Conservation (phyloP, 2,113 vertebrate species). For the Asarcornis scutulata region DNA sequence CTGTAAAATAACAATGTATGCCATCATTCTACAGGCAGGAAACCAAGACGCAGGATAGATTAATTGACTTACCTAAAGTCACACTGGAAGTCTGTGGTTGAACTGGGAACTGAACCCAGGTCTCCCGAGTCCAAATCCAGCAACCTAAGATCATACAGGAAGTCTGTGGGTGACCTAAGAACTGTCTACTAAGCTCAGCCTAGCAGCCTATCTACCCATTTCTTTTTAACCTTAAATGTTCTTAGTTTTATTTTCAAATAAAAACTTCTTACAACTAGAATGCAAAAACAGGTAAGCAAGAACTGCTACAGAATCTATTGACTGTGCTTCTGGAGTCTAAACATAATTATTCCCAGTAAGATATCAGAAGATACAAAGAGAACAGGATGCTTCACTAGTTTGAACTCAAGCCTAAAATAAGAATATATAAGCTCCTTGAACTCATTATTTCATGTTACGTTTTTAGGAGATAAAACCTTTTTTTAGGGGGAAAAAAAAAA, state of each 20-base stretch:
- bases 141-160: constrained; percentile 74
- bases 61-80: constrained; percentile 63
- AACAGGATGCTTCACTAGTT: neutral
- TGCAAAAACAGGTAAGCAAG: neutral
- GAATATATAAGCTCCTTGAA: neutral
- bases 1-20: neutral
- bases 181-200: constrained; percentile 42
- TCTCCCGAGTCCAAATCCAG: constrained; percentile 69
- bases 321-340: neutral
- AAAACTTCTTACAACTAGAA: neutral
- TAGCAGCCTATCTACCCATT: neutral
- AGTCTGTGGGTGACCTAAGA: constrained; percentile 63
- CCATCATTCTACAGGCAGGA: constrained; percentile 13
- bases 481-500: neutral
- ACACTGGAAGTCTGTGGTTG: constrained; percentile 69
- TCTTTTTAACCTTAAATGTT: neutral
- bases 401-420: neutral
- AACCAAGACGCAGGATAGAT: constrained; percentile 33
- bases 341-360: neutral
- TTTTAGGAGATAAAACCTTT: neutral
- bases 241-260: neutral
- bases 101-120: constrained; percentile 68
- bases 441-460: neutral
- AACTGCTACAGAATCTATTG: neutral
- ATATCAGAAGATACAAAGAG: neutral